Base-by-base conservation (phyloP, 1,140 invertebrate genomes). In the Homalodisca vitripennis region DNA sequence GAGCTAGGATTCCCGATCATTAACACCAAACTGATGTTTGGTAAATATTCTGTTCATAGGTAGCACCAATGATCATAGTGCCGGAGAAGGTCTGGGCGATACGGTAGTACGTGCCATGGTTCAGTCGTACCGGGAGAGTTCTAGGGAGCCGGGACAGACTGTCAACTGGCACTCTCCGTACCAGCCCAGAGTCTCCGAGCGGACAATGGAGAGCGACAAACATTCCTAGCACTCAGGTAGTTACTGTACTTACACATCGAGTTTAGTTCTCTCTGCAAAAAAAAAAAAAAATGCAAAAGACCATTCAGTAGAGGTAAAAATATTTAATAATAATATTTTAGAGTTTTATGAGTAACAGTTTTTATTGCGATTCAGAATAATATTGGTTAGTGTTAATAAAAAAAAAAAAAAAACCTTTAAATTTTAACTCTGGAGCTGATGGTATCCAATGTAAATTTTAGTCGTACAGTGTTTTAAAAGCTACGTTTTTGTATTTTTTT, bases 161-260 rank as follows among this genome's bases (percentile, higher is more conserved):
- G 67, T 68, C 12, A 68, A 68, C 57, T 68, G 67, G 67, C 26
- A 60, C 31, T 60, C 57, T 34, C 31, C 51, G 1, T 63, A n/a
- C n/a, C 68, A 10, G 51, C 64, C 2, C 48, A 72, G 34, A 60
- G 68, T 51, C 22, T 71, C 17, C 20, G 10, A 26, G 75, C 76
- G 41, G 81, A 83, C n/a, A 79, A 80, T 73, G 78, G 77, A 27
- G 79, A 84, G 70, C 76, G 76, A 66, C 62, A 79, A 48, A 79
- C 82, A 12, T 83, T 79, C 70, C 77, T 80, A 63, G 74, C 76
- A 70, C 76, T 85, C 17, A 79, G 74, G 83, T 83, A 75, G 75
- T 75, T 68, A 55, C 55, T 12, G 66, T 48, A 69, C 20, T 22
- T 48, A 41, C 34, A 10, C 34, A 41, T 17, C 17, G 34, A 10